Base-by-base conservation (phyloP, 2,888 invertebrate genomes). In the Sericinus montela region DNA sequence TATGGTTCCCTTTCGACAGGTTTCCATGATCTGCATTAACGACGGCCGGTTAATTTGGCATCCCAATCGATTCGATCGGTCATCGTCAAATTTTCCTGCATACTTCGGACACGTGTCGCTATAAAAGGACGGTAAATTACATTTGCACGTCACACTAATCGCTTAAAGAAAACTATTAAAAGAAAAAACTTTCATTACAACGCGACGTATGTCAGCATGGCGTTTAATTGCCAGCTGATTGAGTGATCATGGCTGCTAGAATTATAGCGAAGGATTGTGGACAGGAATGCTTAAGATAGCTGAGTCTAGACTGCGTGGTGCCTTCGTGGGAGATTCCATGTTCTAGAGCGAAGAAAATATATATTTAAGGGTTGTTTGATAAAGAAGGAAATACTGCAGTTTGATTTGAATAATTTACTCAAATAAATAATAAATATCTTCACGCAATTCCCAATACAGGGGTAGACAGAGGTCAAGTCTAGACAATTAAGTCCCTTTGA, bases 231-330 rank as follows among this genome's bases (percentile, higher is more conserved):
- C 34, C 35, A 35, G 28, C 40, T 49, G 49, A 49, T 49, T 45
- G 49, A 49, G 40, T 49, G 35, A 39, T 45, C 29, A 45, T 29
- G 35, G 44, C 44, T 28, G 40, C 39, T 39, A 40, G 49, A 49
- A 49, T 49, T 45, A 45, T 45, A 49, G 49, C 38, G 43, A 48
- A 45, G 49, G 49, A 49, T 49, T 45, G 49, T 45, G 40, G 44
- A 49, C 44, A 40, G 49, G 49, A 49, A 49, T 49, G 49, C 35
- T 35, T 35, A 29, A 34, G 43, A 16, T 37, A 9, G 28, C 39
- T 43, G 39, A 13, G 29, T 29, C 49, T 45, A 49, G 49, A 49
- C 49, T n/a, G 44, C 39, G 44, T 44, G 49, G 49, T 40, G 49
- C 49, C 49, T 29, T 11, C 11, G 11, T 11, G 32, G 32, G 10